Conservation (phyloP, 2,113 vertebrate genomes). For the Callionymus lyra region DNA sequence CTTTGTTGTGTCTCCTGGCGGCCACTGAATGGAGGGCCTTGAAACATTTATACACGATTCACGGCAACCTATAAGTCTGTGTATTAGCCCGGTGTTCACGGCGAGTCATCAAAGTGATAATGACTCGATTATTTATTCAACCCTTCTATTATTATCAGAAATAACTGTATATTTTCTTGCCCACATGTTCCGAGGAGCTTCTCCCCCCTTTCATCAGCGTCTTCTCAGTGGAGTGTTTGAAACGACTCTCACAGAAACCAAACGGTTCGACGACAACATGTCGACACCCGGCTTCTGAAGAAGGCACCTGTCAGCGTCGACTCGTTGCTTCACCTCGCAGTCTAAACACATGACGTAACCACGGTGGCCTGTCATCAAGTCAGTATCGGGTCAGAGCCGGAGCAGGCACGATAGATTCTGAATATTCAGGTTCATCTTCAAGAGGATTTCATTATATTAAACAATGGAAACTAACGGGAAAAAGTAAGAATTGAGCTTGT, state of each 20-base stretch:
- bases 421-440: too few species aligned
- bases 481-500: too few species aligned
- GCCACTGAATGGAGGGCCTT: constrained; percentile 13
- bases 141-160: too few species aligned
- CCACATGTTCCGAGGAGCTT: too few species aligned
- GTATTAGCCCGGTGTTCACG: neutral
- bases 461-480: too few species aligned
- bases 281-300: too few species aligned
- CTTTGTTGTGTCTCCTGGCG: constrained; percentile 48
- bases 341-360: neutral
- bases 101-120: too few species aligned
- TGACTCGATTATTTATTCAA: too few species aligned
- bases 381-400: neutral
- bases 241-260: constrained; percentile 27
- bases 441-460: too few species aligned
- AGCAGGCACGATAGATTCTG: neutral
- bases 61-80: constrained; percentile 11
- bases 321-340: too few species aligned
- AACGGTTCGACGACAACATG: neutral
- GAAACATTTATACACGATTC: constrained; percentile 29
- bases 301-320: too few species aligned
- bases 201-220: constrained; percentile 23
- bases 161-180: too few species aligned
- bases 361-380: constrained; percentile 16
- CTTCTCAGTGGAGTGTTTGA: constrained; percentile 28